Evolutionary conservation across 2,888 invertebrate species (phyloP).

Genomic region (Acleris literana): DNA sequence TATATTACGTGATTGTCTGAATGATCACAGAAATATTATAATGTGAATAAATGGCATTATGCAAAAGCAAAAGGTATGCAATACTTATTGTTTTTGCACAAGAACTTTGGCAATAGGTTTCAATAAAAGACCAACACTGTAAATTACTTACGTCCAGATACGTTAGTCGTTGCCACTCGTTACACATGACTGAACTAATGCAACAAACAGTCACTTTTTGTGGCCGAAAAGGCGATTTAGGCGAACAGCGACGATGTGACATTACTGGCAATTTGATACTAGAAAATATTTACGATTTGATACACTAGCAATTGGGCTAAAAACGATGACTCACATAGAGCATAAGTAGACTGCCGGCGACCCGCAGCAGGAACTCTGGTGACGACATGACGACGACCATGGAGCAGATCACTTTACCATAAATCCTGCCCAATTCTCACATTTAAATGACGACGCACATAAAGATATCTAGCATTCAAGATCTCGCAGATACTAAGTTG

Average conservation of each 20-base stretch:
- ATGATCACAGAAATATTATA: neutral
- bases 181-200: neutral
- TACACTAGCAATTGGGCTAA: slow-evolving; percentile 8
- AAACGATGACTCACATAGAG: slow-evolving; percentile 54
- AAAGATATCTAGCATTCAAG: neutral
- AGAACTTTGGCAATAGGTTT: neutral
- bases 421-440: neutral
- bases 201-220: neutral
- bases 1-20: slow-evolving; percentile 1
- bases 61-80: neutral
- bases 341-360: slow-evolving; percentile 50
- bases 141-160: neutral
- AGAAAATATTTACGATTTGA: slow-evolving; percentile 7
- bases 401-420: slow-evolving; percentile 12
- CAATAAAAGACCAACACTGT: no score
- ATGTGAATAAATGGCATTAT: neutral
- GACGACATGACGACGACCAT: slow-evolving; percentile 50
- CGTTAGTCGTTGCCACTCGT: neutral
- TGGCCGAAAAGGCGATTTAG: slow-evolving; percentile 7
- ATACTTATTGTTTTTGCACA: no score
- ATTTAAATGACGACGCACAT: neutral
- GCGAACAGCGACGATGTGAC: slow-evolving; percentile 15
- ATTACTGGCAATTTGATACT: slow-evolving; percentile 15
- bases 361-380: slow-evolving; percentile 51
- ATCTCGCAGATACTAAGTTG: slow-evolving; percentile 23